These are phyloP conservation scores for Entomobrya proxima DNA, from an alignment of 2,888 invertebrate genomes.

Conservation along the genomic window DNA sequence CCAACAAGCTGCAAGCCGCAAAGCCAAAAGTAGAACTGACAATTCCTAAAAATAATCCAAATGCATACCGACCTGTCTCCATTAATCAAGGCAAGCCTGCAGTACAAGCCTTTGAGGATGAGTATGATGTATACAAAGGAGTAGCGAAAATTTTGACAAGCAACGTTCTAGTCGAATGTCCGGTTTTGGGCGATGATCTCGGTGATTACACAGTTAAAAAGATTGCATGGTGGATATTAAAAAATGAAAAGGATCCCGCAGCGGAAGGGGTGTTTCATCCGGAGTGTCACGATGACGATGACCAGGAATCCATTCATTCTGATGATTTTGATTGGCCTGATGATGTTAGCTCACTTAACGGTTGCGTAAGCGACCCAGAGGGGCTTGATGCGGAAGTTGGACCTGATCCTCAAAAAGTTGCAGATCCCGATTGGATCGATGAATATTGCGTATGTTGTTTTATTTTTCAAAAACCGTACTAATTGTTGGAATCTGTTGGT, in stretches of 20 bases:
- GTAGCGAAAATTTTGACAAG: constrained; percentile 39
- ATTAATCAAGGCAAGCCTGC: constrained; percentile 19
- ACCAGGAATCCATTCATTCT: constrained; percentile 2
- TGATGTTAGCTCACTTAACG: constrained; percentile 59
- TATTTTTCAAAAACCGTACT: background rate
- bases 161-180: constrained; percentile 50
- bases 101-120: constrained; percentile 18
- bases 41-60: constrained; percentile 54
- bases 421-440: constrained; percentile 61
- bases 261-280: constrained; percentile 51
- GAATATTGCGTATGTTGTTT: constrained; percentile 62
- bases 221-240: constrained; percentile 67
- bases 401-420: constrained; percentile 5
- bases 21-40: constrained; percentile 58
- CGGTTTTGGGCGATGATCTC: constrained; percentile 49
- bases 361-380: constrained; percentile 68
- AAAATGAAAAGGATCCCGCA: constrained; percentile 60
- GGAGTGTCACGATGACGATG: constrained; percentile 62
- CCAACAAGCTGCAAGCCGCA: constrained; percentile 42
- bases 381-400: constrained; percentile 27
- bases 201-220: constrained; percentile 65
- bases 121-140: constrained; percentile 58
- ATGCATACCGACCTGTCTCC: background rate
- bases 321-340: constrained; percentile 48
- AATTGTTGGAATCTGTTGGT: background rate